Conservation (phyloP, 2,113 vertebrate genomes). For the Atlantisia rogersi region DNA sequence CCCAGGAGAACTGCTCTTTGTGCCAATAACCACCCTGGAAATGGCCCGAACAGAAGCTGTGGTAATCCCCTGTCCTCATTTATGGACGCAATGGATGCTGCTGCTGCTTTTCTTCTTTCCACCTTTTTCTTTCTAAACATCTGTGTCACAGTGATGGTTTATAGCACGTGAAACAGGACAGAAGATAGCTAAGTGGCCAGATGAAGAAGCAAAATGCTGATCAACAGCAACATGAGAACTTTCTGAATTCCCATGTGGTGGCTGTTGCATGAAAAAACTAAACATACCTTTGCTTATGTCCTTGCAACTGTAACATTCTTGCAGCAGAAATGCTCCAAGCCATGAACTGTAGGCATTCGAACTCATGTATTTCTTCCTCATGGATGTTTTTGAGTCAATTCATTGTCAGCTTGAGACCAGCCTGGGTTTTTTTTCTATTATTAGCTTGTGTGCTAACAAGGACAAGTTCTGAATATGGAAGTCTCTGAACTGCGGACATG, state of each 20-base stretch:
- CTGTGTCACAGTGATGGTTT: background rate
- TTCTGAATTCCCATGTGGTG: background rate
- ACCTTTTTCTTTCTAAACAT: background rate
- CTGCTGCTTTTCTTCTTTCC: background rate
- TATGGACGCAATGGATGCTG: background rate
- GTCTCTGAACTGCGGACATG: background rate
- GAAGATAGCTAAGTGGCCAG: background rate
- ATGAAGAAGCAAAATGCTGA: background rate
- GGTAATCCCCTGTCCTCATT: background rate
- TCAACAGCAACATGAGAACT: background rate
- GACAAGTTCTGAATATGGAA: background rate
- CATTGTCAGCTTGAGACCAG: background rate
- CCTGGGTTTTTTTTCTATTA: background rate
- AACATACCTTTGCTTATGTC: background rate
- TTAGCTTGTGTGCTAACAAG: background rate
- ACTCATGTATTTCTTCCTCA: background rate
- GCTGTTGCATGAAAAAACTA: background rate
- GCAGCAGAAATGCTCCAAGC: background rate
- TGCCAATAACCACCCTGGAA: background rate
- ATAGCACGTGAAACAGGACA: accelerated
- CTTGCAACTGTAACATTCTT: background rate
- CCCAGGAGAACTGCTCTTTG: background rate
- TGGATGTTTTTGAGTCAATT: background rate
- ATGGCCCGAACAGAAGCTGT: background rate
- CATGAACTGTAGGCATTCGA: background rate